phyloP scores from a whole-genome alignment of 1,140 invertebrate species.

The Nephila pilipes region DNA sequence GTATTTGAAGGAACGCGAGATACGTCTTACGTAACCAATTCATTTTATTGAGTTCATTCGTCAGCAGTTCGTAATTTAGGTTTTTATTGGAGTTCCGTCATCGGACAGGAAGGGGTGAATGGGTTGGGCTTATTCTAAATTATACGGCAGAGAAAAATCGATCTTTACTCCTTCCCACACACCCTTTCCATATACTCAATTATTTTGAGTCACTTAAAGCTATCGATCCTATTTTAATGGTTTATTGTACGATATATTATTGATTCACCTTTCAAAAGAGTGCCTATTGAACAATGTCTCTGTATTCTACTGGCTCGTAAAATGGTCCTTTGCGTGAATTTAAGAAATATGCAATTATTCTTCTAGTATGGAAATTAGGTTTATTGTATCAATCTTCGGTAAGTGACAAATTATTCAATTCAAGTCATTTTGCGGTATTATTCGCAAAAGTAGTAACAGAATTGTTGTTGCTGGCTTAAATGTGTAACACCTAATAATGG shows the following conservation, averaged over 20 bases:
- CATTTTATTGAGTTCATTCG: conserved; percentile 44
- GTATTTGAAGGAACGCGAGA: neutral
- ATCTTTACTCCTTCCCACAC: neutral
- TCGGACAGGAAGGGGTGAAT: conserved; percentile 30
- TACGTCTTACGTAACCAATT: conserved; percentile 36
- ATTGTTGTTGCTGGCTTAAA: too few relatives aligned
- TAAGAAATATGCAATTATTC: neutral
- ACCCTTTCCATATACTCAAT: conserved; percentile 43
- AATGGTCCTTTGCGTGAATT: neutral
- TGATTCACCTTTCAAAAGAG: neutral
- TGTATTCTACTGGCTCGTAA: neutral
- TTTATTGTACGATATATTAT: conserved; percentile 18
- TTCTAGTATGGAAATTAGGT: too few relatives aligned
- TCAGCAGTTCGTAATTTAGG: conserved; percentile 27
- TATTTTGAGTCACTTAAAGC: conserved; percentile 58
- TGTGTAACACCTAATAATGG: too few relatives aligned
- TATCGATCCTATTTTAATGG: conserved; percentile 40
- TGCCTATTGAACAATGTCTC: neutral
- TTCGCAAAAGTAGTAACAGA: too few relatives aligned
- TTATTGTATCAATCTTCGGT: too few relatives aligned
- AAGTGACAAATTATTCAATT: too few relatives aligned
- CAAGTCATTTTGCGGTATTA: too few relatives aligned
- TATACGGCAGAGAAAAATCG: conserved; percentile 32
- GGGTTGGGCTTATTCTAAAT: conserved; percentile 21
- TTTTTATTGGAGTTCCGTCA: conserved; percentile 57